phyloP scores from a whole-genome alignment of 2,113 vertebrate genomes.

The Octodon degus region DNA sequence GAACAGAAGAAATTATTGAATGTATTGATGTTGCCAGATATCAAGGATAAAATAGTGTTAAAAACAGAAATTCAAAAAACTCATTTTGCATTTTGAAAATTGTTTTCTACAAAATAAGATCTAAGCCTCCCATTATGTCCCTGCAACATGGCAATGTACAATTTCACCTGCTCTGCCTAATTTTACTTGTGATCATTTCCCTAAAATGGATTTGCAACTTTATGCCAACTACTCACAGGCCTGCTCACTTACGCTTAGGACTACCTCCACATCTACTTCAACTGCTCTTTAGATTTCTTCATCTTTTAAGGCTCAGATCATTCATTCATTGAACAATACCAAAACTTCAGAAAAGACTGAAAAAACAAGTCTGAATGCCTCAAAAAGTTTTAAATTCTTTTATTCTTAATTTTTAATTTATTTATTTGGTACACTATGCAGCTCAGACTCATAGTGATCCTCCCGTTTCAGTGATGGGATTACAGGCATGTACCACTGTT shows the following conservation, averaged over 20 bases:
- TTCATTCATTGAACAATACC: background rate
- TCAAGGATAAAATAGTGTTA: background rate
- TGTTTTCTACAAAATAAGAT: background rate
- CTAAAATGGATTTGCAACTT: background rate
- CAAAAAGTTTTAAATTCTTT: constrained; percentile 43
- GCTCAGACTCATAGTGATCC: no score
- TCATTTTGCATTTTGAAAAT: constrained; percentile 23
- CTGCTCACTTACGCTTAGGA: background rate
- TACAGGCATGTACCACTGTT: no score
- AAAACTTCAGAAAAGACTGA: background rate
- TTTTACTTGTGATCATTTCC: background rate
- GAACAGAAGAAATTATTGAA: background rate
- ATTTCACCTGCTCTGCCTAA: background rate
- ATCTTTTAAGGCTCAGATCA: background rate
- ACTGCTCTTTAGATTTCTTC: background rate
- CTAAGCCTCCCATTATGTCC: no score
- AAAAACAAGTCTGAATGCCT: background rate
- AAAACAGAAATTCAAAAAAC: constrained; percentile 5
- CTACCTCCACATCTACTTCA: background rate
- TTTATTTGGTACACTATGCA: no score
- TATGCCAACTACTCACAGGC: background rate
- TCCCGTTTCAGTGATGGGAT: no score
- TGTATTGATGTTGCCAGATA: background rate
- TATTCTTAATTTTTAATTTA: no score
- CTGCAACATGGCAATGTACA: background rate